These are phyloP conservation scores for Pristionchus mayeri DNA, from an alignment of 2,888 invertebrate species.

Conservation along the genomic window DNA sequence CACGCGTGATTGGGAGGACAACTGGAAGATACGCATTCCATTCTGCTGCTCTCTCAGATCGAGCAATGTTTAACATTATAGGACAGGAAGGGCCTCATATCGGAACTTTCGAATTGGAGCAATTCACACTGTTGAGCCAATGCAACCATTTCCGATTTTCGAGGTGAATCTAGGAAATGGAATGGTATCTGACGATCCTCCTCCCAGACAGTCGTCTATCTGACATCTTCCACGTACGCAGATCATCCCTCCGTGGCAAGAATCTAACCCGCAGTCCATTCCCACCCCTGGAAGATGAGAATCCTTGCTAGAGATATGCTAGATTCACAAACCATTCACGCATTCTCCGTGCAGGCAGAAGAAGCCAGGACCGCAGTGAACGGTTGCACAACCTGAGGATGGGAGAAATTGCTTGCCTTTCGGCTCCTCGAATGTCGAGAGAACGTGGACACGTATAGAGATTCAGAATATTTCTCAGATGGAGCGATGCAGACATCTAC, in stretches of 20 bases:
- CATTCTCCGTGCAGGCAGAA: conserved; percentile 44
- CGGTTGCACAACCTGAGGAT: conserved; percentile 17
- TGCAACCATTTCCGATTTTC: too few species aligned
- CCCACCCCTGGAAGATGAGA: conserved; percentile 37
- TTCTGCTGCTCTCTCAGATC: too few species aligned
- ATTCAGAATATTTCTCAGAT: too few species aligned
- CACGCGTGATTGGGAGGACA: conserved; percentile 33
- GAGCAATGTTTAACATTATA: not conserved
- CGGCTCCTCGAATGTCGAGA: too few species aligned
- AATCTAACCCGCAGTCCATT: conserved; percentile 16
- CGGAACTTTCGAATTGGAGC: too few species aligned
- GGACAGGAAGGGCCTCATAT: conserved; percentile 8
- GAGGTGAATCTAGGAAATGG: too few species aligned
- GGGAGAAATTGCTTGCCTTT: not conserved
- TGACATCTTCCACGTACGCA: conserved; percentile 27
- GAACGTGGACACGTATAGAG: too few species aligned
- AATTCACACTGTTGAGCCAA: too few species aligned
- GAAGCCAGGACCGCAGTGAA: conserved; percentile 35
- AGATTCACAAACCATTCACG: not conserved
- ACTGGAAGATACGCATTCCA: not conserved
- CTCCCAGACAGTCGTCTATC: conserved; percentile 37
- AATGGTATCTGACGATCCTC: too few species aligned
- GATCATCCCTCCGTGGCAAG: conserved; percentile 20
- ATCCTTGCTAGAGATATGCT: not conserved
- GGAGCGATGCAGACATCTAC: too few species aligned